phyloP scores from a whole-genome alignment of 92 coral and sea anemone species.

The Umimayanthus kanabou region DNA sequence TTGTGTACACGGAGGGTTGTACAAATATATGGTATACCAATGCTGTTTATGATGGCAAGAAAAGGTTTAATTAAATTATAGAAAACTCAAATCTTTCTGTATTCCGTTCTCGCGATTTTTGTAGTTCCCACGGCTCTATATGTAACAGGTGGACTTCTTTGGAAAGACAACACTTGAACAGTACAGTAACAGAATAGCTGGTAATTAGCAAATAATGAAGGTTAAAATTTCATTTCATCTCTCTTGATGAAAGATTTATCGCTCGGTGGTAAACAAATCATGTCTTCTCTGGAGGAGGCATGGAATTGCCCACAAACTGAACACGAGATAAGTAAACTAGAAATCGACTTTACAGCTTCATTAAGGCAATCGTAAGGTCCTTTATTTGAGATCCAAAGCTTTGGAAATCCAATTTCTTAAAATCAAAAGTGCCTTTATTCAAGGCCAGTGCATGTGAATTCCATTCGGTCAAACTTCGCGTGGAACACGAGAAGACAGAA shows the following conservation, averaged over 20 bases:
- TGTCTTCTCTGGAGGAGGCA: slow-evolving; percentile 2
- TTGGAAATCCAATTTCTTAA: neutral
- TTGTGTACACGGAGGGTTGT: neutral
- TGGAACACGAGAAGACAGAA: neutral
- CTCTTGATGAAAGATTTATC: slow-evolving; percentile 33
- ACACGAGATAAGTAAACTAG: slow-evolving; percentile 5
- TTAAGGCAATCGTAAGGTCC: neutral
- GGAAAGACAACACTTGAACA: neutral
- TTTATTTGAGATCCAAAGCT: neutral
- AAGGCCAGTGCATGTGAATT: neutral
- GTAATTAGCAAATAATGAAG: neutral
- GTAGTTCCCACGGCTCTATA: slow-evolving; percentile 7
- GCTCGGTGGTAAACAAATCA: neutral
- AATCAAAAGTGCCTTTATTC: neutral
- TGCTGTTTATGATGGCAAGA: neutral
- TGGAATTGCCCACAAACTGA: neutral
- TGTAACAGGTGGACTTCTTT: neutral
- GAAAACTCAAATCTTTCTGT: neutral
- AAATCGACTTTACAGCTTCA: neutral
- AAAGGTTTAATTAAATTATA: neutral
- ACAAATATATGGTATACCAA: neutral
- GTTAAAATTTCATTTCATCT: neutral
- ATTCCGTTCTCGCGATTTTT: neutral
- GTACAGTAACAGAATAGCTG: neutral
- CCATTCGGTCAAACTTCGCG: neutral